Conservation (phyloP, 2,888 invertebrate genomes). For the Hyalella azteca region DNA sequence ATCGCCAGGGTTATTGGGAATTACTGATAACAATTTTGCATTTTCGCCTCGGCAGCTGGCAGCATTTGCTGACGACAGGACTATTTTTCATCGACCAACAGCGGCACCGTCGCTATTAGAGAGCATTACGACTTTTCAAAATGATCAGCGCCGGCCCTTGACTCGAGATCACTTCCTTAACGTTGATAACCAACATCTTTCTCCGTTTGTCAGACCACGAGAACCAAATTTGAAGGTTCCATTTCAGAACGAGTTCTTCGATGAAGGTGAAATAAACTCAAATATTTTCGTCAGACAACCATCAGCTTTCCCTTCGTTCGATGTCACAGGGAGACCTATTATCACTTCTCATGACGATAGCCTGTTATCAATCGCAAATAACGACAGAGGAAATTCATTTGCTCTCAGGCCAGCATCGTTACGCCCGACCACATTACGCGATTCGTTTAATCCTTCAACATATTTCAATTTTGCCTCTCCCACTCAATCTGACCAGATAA, state of each 20-base stretch:
- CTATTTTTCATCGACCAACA: slow-evolving; percentile 12
- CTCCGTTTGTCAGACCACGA: neutral
- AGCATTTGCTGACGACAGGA: neutral
- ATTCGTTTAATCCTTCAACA: neutral
- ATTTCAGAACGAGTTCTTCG: slow-evolving; percentile 3
- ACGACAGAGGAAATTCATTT: neutral
- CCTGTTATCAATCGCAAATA: neutral
- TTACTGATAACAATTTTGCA: neutral
- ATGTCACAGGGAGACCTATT: neutral
- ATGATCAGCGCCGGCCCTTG: neutral
- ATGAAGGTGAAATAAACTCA: neutral
- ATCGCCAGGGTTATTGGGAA: neutral
- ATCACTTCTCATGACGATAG: neutral
- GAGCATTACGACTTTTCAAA: neutral
- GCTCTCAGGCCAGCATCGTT: neutral
- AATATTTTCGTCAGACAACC: slow-evolving; percentile 8
- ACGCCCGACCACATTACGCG: neutral
- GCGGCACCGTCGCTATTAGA: neutral
- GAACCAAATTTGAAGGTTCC: slow-evolving; percentile 2
- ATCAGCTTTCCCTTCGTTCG: neutral
- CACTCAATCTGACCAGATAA: neutral
- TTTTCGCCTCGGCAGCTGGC: neutral
- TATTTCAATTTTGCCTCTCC: neutral
- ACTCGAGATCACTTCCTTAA: slow-evolving; percentile 23
- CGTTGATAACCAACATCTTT: neutral